phyloP scores from a whole-genome alignment of 2,797 vertebrate genomes.

The Bradypodion pumilum region DNA sequence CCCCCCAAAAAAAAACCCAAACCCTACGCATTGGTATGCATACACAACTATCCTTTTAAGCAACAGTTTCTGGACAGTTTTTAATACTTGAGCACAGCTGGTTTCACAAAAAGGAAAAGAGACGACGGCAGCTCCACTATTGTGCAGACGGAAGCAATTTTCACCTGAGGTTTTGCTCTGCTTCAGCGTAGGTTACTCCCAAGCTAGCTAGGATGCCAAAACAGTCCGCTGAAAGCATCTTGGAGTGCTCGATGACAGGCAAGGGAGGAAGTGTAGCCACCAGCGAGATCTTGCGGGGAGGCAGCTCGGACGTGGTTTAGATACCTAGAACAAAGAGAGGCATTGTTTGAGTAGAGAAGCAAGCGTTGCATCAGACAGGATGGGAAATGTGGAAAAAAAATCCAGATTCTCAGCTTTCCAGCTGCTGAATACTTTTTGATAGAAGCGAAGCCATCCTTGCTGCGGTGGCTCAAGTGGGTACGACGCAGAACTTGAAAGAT shows the following conservation, averaged over 20 bases:
- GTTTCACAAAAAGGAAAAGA: conserved; percentile 28
- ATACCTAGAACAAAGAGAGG: conserved; percentile 81
- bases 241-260: conserved; percentile 95
- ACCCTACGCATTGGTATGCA: conserved; percentile 28
- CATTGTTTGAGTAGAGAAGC: background rate
- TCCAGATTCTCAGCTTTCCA: conserved; percentile 2
- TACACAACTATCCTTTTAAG: conserved; percentile 52
- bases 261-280: conserved; percentile 91
- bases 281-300: conserved; percentile 91
- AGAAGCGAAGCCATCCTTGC: background rate
- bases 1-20: background rate
- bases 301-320: conserved; percentile 91
- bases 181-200: conserved; percentile 40
- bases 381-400: background rate
- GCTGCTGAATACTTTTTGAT: conserved; percentile 11
- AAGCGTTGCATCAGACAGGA: background rate
- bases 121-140: background rate
- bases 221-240: conserved; percentile 95
- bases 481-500: background rate
- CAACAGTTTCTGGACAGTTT: conserved; percentile 51
- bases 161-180: conserved; percentile 57
- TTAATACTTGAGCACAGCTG: conserved; percentile 48
- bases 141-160: conserved; percentile 51
- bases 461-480: too few species aligned
- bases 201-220: conserved; percentile 79